Evolutionary conservation across 2,888 invertebrate genomes (phyloP).

Genomic region (Drosophila hawaiiensis): DNA sequence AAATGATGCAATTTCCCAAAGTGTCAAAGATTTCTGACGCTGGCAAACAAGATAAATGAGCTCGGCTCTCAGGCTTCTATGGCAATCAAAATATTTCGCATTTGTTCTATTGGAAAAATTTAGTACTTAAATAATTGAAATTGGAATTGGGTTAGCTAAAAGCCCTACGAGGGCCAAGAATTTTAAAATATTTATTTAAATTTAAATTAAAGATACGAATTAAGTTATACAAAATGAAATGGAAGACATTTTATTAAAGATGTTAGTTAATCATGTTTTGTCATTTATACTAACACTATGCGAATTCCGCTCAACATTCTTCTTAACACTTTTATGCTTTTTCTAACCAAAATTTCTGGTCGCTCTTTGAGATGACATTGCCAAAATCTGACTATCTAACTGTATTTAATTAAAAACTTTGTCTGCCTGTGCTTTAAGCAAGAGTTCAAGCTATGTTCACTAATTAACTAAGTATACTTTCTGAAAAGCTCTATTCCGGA

Average conservation of each 20-base stretch:
- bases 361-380: not conserved
- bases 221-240: not conserved
- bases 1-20: slow-evolving; percentile 21
- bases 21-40: not conserved
- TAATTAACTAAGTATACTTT: slow-evolving; percentile 15
- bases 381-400: slow-evolving; percentile 2
- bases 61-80: not conserved
- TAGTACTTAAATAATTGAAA: not conserved
- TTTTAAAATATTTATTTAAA: not conserved
- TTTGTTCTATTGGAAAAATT: not conserved
- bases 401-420: slow-evolving; percentile 11
- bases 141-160: not conserved
- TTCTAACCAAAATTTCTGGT: not conserved
- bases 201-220: not conserved
- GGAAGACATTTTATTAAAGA: not conserved
- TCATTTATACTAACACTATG: not conserved
- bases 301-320: not conserved
- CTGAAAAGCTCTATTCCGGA: not conserved
- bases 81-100: not conserved
- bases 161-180: not conserved
- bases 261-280: not conserved
- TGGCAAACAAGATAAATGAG: not conserved
- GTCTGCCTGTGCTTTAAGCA: slow-evolving; percentile 2
- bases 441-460: not conserved
- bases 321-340: not conserved